phyloP scores from a whole-genome alignment of 2,113 vertebrate species.

The Pygoscelis antarcticus region DNA sequence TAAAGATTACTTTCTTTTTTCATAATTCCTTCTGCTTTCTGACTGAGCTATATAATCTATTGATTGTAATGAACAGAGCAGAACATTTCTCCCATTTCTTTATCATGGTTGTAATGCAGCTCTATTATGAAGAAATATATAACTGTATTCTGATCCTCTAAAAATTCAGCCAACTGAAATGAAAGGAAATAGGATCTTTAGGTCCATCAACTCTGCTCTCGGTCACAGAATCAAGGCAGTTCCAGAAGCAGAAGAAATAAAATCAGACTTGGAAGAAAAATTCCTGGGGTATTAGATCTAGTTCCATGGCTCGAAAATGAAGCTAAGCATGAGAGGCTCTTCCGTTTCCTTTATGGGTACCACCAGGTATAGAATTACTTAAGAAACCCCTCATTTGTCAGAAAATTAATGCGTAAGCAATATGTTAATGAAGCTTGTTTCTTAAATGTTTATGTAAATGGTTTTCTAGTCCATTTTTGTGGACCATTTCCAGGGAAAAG shows the following conservation, averaged over 20 bases:
- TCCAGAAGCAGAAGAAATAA: background rate
- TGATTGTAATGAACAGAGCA: conserved; percentile 14
- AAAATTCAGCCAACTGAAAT: background rate
- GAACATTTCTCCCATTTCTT: conserved; percentile 23
- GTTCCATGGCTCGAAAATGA: background rate
- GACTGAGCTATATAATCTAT: background rate
- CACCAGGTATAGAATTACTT: background rate
- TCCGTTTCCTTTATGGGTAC: background rate
- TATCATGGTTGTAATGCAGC: background rate
- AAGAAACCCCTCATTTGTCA: background rate
- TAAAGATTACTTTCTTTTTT: conserved; percentile 9
- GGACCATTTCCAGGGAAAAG: background rate
- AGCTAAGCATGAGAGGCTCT: background rate
- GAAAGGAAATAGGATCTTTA: background rate
- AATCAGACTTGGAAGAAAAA: background rate
- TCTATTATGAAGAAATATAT: background rate
- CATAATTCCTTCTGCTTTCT: conserved; percentile 38
- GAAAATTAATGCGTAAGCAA: background rate
- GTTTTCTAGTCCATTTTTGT: background rate
- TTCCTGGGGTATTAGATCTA: background rate
- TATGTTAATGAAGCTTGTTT: background rate
- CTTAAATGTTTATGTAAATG: background rate
- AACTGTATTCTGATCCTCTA: background rate
- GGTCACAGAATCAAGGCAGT: background rate
- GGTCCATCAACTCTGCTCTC: background rate